Evolutionary conservation across 2,113 vertebrate species (phyloP).

Genomic region (Dryoscopus gambensis): DNA sequence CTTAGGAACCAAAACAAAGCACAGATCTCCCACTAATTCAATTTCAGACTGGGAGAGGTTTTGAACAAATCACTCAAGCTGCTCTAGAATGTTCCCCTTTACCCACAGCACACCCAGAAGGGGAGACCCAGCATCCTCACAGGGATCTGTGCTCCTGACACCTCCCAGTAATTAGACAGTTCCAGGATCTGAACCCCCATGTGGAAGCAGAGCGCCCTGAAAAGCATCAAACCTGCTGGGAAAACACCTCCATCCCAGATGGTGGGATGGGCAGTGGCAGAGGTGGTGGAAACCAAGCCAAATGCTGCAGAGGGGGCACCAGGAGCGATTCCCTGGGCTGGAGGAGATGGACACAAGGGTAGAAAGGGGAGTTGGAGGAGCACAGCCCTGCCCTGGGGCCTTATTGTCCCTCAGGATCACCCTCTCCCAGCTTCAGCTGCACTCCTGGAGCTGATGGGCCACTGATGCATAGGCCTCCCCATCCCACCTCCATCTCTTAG

Average conservation of each 20-base stretch:
- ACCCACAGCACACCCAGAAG: neutral
- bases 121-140: neutral
- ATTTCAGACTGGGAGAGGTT: neutral
- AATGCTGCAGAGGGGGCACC: neutral
- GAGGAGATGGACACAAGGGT: no score
- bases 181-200: neutral
- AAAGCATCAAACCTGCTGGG: neutral
- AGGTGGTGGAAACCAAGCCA: neutral
- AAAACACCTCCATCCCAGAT: neutral
- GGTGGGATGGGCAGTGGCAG: neutral
- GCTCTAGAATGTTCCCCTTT: neutral
- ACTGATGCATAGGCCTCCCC: neutral
- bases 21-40: neutral
- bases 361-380: neutral
- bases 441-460: neutral
- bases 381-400: neutral
- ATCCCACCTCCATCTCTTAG: neutral
- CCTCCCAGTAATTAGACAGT: fast-evolving
- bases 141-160: neutral
- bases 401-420: neutral
- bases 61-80: neutral
- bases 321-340: neutral
- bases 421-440: neutral
- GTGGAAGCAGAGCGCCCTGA: fast-evolving
- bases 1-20: constrained; percentile 16